Conservation (phyloP, 2,888 invertebrate species). For the Cataglyphis cursor region DNA sequence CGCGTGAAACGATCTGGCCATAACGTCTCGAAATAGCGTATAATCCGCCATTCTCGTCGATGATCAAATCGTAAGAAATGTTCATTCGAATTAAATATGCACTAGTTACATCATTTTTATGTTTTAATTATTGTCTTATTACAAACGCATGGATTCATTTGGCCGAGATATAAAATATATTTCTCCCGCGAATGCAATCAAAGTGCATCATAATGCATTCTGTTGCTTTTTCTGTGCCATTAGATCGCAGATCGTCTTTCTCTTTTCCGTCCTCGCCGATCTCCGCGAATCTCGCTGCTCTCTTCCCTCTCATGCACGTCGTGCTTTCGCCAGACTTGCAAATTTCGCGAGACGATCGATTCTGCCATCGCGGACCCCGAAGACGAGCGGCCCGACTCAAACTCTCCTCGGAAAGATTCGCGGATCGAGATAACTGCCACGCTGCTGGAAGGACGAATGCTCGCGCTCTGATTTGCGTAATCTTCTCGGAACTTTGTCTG, state of each 20-base stretch:
- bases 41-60: slow-evolving; percentile 42
- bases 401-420: slow-evolving; percentile 68
- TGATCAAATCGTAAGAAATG: slow-evolving; percentile 52
- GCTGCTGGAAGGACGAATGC: slow-evolving; percentile 65
- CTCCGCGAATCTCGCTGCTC: slow-evolving; percentile 39
- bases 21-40: slow-evolving; percentile 63
- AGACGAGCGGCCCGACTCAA: slow-evolving; percentile 60
- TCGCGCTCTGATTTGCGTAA: slow-evolving; percentile 80
- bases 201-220: slow-evolving; percentile 8
- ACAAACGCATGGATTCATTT: slow-evolving; percentile 4
- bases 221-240: slow-evolving; percentile 12
- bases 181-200: background rate
- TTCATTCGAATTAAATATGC: slow-evolving; percentile 22
- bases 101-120: background rate
- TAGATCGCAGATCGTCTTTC: background rate
- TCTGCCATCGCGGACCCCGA: slow-evolving; percentile 54
- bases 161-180: background rate
- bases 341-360: slow-evolving; percentile 75
- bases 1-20: slow-evolving; percentile 58
- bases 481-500: slow-evolving; percentile 75
- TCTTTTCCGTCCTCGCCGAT: slow-evolving; percentile 39
- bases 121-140: background rate
- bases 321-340: slow-evolving; percentile 82
- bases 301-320: slow-evolving; percentile 58
- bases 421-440: slow-evolving; percentile 72